phyloP scores from a whole-genome alignment of 30 jellyfish, hydroid and myxozoan species.

The Aurelia aurita region DNA sequence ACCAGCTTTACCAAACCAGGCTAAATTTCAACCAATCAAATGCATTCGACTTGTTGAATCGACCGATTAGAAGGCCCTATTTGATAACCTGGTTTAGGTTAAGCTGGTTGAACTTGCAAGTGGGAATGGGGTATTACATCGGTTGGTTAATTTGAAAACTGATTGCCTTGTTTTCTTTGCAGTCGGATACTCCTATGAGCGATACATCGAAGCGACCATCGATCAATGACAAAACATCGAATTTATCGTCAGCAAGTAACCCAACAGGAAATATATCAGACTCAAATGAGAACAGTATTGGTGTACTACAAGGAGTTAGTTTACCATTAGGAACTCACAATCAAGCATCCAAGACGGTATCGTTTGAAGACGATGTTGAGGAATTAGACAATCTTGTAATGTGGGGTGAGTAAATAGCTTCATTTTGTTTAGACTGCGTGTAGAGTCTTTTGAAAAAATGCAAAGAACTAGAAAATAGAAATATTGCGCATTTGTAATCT shows the following conservation, averaged over 20 bases:
- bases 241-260: constrained; percentile 25
- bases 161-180: neutral
- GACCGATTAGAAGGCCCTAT: too few species aligned
- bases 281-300: constrained; percentile 45
- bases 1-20: too few species aligned
- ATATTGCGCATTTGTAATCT: too few species aligned
- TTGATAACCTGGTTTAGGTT: too few species aligned
- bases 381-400: constrained; percentile 63
- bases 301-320: constrained; percentile 70
- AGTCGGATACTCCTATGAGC: constrained; percentile 66
- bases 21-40: too few species aligned
- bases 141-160: neutral
- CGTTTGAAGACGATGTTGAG: constrained; percentile 67
- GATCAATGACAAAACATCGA: constrained; percentile 30
- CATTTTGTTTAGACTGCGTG: too few species aligned
- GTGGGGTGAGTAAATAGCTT: constrained; percentile 62
- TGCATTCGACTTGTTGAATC: too few species aligned
- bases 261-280: neutral
- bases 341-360: constrained; percentile 43
- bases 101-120: too few species aligned
- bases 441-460: too few species aligned
- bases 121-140: too few species aligned
- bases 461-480: too few species aligned
- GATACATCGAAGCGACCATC: constrained; percentile 44
- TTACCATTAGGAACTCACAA: constrained; percentile 52